Base-by-base conservation (phyloP, 2,888 invertebrate species). In the Drosophila tripunctata region DNA sequence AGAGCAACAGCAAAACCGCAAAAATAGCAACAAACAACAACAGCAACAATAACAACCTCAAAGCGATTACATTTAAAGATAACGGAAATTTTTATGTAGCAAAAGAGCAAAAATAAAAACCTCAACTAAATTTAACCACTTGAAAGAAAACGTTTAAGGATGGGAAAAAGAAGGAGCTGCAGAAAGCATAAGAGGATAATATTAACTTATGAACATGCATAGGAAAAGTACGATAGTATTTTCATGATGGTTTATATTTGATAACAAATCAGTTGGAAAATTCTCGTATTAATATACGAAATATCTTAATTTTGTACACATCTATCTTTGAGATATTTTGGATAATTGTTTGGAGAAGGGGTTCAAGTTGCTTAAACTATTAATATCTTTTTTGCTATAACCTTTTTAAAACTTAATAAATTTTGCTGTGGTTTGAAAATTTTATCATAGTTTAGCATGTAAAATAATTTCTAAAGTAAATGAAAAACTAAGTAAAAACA, bases 11-110 rank as follows among this genome's bases (percentile, higher is more conserved):
- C 50, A 61, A 54, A 55, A 56, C 45, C 33, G 62, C 56, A 27
- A 43, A 73, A 73, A 67, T 48, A 70, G 38, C 55, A 66, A 33
- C 30, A 52, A 51, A 63, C 38, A 41, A 35, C 48, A 44, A 44
- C 8, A 22, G 22, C n/a, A 40, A 55, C 19, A 31, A 15, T 44
- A 62, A 62, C 35, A 75, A 78, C 72, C 80, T 79, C 76, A 83
- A 78, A 83, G 68, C 84, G 80, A 78, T 78, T 79, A 67, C 64
- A 73, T 69, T 83, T 73, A 52, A 73, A 76, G 81, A 83, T 78
- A 78, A 79, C 77, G 69, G 62, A 45, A 65, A 80, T 67, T 67
- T 54, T 65, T 72, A 33, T 62, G 54, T 52, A 47, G 43, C 15
- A 62, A 31, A 52, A n/a, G n/a, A n/a, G n/a, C n/a, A n/a, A n/a